Percentiles rank a stretch among this genome's conserved stretches.
These are phyloP conservation scores for Yponomeuta cagnagella DNA, from an alignment of 2,888 invertebrate genomes.

Conservation along the genomic window DNA sequence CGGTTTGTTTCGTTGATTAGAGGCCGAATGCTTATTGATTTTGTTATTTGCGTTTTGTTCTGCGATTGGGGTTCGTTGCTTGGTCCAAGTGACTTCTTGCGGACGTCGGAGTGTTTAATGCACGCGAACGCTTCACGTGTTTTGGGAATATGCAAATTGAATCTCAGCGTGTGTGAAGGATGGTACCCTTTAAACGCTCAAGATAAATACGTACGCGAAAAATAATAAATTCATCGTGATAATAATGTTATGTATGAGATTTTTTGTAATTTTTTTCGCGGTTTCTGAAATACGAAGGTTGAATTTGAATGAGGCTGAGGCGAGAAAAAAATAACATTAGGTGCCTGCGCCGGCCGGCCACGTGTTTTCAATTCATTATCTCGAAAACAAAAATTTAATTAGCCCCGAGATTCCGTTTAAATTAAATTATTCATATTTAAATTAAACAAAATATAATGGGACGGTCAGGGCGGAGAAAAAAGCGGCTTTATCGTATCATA, in stretches of 20 bases:
- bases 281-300: constrained; percentile 54
- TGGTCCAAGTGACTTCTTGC: constrained; percentile 20
- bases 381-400: constrained; percentile 75
- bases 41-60: constrained; percentile 7
- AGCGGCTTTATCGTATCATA: constrained; percentile 73
- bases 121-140: not conserved
- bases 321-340: constrained; percentile 65
- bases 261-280: constrained; percentile 37
- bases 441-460: constrained; percentile 76
- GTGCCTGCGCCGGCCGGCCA: constrained; percentile 48
- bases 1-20: constrained; percentile 58
- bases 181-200: constrained; percentile 21
- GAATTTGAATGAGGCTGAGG: constrained; percentile 61
- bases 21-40: constrained; percentile 37
- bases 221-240: constrained; percentile 53
- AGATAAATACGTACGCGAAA: constrained; percentile 52
- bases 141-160: not conserved
- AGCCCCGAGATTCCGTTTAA: constrained; percentile 71
- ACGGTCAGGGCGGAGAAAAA: constrained; percentile 54
- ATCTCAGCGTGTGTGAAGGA: not conserved
- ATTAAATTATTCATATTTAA: constrained; percentile 76
- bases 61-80: not conserved
- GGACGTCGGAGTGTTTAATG: not conserved
- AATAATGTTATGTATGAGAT: constrained; percentile 62
- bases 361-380: constrained; percentile 76